These are phyloP conservation scores for Todiramphus saurophagus DNA, from an alignment of 2,113 vertebrate species.

Conservation along the genomic window DNA sequence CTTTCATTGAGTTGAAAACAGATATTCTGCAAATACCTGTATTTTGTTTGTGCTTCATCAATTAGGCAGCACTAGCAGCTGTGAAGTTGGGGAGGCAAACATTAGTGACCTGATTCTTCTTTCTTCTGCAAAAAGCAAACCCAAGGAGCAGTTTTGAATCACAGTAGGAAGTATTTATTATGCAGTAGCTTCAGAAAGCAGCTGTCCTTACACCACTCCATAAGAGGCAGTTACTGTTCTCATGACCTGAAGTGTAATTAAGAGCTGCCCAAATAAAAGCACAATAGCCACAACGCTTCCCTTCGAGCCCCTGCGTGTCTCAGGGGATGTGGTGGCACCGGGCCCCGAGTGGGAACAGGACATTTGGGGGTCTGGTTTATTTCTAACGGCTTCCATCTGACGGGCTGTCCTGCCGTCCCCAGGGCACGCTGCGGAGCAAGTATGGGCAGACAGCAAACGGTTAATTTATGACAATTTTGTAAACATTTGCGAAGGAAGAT, in stretches of 20 bases:
- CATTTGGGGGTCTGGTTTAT: fast-evolving
- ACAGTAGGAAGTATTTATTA: not conserved
- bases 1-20: not conserved
- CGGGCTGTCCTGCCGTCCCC: not conserved
- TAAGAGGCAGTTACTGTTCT: not conserved
- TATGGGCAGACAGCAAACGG: not conserved
- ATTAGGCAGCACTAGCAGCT: not conserved
- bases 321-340: fast-evolving
- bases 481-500: not conserved
- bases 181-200: not conserved
- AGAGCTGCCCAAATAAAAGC: not conserved
- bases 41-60: not conserved
- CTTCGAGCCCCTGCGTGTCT: not conserved
- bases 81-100: not conserved
- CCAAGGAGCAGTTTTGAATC: not conserved
- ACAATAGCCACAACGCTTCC: fast-evolving
- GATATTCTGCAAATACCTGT: not conserved
- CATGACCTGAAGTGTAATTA: not conserved
- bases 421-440: not conserved
- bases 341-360: not conserved
- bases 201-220: not conserved
- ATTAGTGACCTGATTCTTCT: not conserved
- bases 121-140: not conserved
- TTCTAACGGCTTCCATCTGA: no score
- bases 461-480: not conserved